Conservation (phyloP, 2,888 invertebrate species). For the Leucozona laternaria region DNA sequence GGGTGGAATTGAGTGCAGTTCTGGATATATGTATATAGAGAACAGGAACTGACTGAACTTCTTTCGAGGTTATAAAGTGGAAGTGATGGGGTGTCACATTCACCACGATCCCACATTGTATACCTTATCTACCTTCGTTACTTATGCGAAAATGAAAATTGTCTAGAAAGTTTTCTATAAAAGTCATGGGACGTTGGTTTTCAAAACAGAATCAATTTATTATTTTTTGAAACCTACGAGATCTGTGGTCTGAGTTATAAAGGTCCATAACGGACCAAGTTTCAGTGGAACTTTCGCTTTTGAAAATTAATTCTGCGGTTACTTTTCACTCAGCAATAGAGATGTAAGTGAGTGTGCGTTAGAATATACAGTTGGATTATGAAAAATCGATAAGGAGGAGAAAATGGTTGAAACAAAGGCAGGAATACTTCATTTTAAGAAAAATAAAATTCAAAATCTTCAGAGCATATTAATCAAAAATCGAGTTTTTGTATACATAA, state of each 20-base stretch:
- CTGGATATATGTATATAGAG: neutral
- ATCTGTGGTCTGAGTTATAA: constrained; percentile 21
- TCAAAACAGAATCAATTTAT: constrained; percentile 37
- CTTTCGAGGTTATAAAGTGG: constrained; percentile 53
- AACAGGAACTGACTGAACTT: constrained; percentile 35
- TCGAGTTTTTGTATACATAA: no score
- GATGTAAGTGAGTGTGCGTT: neutral
- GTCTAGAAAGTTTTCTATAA: constrained; percentile 72
- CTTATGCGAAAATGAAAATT: constrained; percentile 38
- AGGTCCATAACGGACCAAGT: constrained; percentile 6
- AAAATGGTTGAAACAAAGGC: neutral
- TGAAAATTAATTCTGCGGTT: constrained; percentile 20
- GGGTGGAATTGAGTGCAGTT: constrained; percentile 20
- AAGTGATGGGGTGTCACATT: constrained; percentile 58
- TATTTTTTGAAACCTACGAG: constrained; percentile 26
- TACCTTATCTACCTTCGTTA: constrained; percentile 7
- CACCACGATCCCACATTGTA: constrained; percentile 37
- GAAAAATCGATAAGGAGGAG: constrained; percentile 20
- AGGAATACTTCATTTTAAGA: neutral
- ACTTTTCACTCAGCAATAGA: neutral
- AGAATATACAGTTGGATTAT: neutral
- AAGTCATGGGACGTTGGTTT: constrained; percentile 64
- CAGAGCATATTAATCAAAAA: no score
- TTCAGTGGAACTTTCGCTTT: constrained; percentile 21
- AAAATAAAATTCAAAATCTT: no score